Base-by-base conservation (phyloP, 2,797 vertebrate genomes). In the Ctenopoma multispine region DNA sequence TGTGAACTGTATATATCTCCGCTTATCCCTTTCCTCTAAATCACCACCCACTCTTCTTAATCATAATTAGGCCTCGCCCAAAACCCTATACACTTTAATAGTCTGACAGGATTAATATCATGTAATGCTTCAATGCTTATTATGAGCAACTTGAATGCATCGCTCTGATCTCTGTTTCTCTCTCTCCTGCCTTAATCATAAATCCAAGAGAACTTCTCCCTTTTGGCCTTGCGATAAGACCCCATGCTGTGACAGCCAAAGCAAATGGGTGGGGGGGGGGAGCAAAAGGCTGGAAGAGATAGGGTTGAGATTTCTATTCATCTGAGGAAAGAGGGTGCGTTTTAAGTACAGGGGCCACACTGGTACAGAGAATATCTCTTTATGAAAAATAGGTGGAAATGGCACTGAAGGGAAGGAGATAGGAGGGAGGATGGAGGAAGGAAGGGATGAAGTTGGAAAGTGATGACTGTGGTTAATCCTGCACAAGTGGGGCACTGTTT, bases 71-170 rank as follows among this genome's bases (percentile, higher is more conserved):
- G 94, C 94, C 93, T 90, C 85, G 84, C 92, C 94, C 93, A 92
- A 93, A 96, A 81, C 68, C 95, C 96, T 94, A 94, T 94, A 94
- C 94, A 94, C 94, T 96, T 96, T 95, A 97, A 96, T 96, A 94
- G 95, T 95, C 95, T 95, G 96, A 96, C 93, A 94, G 96, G 96
- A 97, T 98, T 98, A 97, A 97, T 98, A 96, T 97, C 96, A 95
- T 96, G 96, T 98, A 97, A 97, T 96, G 95, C 96, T 97, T 98
- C 97, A 97, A 97, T 97, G 95, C 96, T 96, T 96, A 97, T 97
- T 97, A 97, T 96, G 93, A 95, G 92, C 95, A 94, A 96, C 96
- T 97, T 97, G 95, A 97, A 96, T 97, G 96, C 94, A 93, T 92
- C 86, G 92, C 96, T 98, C 95, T 98, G 96, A 97, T 97, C 95